Evolutionary conservation across 2,797 vertebrate genomes (phyloP).

Genomic region (Harpagifer antarcticus): DNA sequence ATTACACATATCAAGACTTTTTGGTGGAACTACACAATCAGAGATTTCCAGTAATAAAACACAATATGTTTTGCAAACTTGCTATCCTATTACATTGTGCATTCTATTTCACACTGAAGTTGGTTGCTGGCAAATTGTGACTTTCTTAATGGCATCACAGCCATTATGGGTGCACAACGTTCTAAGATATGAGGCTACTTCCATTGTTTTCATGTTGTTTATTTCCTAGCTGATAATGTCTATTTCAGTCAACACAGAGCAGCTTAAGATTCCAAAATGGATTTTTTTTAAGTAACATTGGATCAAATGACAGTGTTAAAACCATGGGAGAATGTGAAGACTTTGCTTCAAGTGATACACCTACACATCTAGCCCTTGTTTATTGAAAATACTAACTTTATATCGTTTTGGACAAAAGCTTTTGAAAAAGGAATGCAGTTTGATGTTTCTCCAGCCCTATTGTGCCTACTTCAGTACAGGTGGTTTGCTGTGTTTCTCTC

Average conservation of each 20-base stretch:
- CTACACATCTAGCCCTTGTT: background rate
- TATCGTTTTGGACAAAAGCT: background rate
- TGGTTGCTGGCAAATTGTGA: too few species aligned
- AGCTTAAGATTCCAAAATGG: background rate
- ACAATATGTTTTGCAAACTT: background rate
- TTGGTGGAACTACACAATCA: background rate
- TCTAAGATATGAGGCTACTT: background rate
- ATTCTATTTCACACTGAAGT: too few species aligned
- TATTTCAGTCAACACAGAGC: background rate
- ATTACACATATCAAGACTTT: background rate
- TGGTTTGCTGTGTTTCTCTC: conserved; percentile 28
- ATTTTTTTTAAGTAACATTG: background rate
- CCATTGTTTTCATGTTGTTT: background rate
- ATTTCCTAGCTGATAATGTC: background rate
- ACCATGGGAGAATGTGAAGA: too few species aligned
- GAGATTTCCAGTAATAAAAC: background rate
- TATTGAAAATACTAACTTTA: too few species aligned
- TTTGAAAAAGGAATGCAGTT: background rate
- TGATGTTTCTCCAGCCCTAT: background rate
- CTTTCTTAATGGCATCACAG: background rate
- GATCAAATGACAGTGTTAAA: background rate
- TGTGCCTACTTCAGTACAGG: background rate
- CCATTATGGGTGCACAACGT: background rate
- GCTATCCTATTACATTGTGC: background rate
- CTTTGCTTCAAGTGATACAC: too few species aligned